Evolutionary conservation across 2,888 invertebrate species (phyloP), one percentile per base, ranked within the genome.

Genomic region (Cheiracanthium punctorium): DNA sequence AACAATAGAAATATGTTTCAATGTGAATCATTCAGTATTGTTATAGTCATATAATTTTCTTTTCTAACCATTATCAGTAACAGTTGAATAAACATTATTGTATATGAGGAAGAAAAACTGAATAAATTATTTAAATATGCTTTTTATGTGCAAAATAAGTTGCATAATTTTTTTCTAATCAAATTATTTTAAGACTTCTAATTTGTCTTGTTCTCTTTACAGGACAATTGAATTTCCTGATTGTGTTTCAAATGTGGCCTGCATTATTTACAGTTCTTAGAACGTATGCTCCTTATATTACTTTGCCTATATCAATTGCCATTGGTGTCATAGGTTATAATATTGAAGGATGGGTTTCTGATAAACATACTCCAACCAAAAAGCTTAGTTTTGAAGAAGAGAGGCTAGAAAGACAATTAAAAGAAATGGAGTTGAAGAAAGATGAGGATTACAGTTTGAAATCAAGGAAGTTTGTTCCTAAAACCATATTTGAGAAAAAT

Each of bases 291-390:
- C 95, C 96, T 0, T 95, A 94, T 89, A 92, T 97, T 43, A 96
- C 96, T 0, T 92, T 97, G 64, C 98, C 98, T 0, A 93, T 96
- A 88, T 97, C 97, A 0, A 95, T 94, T 0, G 92, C 96, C 0
- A 93, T 97, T 32, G 98, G 97, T 4, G 93, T 96, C 79, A 92
- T 97, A 90, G 98, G 98, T 32, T 98, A 98, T 91, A 95, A 97
- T 90, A 89, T 97, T 88, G 97, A 98, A 92, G 91, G 91, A 52
- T 48, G 80, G 33, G 71, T 88, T n/a, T 82, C 87, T 17, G 89
- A 89, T 75, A 80, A 79, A 29, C 76, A 41, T 58, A 89, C 82
- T 7, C 88, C 88, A 12, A 75, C 70, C 12, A 85, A 88, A 72
- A 89, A 88, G 71, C n/a, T 85, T 14, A 89, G 88, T 48, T 37